These are phyloP conservation scores for Hestina assimilis DNA, from an alignment of 1,140 invertebrate species.

Conservation along the genomic window DNA sequence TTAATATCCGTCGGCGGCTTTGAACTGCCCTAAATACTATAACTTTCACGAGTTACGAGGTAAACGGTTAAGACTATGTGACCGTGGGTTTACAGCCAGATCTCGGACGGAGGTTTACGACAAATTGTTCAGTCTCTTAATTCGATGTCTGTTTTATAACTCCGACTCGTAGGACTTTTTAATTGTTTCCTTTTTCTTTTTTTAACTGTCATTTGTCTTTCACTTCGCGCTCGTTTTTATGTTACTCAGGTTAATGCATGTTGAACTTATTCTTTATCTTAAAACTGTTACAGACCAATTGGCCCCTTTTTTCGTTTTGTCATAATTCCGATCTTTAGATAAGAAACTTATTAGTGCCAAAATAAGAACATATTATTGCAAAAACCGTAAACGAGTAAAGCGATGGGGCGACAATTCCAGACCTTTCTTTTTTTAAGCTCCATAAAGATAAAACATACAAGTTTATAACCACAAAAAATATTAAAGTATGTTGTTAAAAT, in stretches of 20 bases:
- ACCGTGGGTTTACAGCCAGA: slow-evolving; percentile 46
- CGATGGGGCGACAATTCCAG: slow-evolving; percentile 1
- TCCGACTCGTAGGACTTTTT: neutral
- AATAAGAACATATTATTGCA: neutral
- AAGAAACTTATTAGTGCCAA: slow-evolving; percentile 2
- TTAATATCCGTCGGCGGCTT: slow-evolving; percentile 70
- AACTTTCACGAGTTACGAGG: slow-evolving; percentile 66
- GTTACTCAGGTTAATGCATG: neutral
- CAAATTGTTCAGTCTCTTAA: slow-evolving; percentile 41
- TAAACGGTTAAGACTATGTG: slow-evolving; percentile 43
- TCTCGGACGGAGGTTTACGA: slow-evolving; percentile 41
- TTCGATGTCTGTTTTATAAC: slow-evolving; percentile 13
- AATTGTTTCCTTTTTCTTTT: neutral
- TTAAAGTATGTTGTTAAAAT: slow-evolving; percentile 31
- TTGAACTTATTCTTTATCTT: too few relatives aligned
- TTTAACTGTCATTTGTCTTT: neutral
- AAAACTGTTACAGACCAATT: slow-evolving; percentile 1
- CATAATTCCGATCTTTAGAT: slow-evolving; percentile 5
- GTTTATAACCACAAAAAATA: slow-evolving; percentile 20
- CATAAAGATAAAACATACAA: slow-evolving; percentile 28
- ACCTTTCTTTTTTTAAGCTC: neutral
- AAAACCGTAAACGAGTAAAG: slow-evolving; percentile 10
- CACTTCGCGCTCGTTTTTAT: neutral
- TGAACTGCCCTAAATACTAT: slow-evolving; percentile 73
- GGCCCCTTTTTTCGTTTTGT: slow-evolving; percentile 1